Percentiles rank a stretch among this genome's conserved stretches.
These are phyloP conservation scores for Anhinga anhinga DNA, from an alignment of 2,113 vertebrate species.

Conservation along the genomic window DNA sequence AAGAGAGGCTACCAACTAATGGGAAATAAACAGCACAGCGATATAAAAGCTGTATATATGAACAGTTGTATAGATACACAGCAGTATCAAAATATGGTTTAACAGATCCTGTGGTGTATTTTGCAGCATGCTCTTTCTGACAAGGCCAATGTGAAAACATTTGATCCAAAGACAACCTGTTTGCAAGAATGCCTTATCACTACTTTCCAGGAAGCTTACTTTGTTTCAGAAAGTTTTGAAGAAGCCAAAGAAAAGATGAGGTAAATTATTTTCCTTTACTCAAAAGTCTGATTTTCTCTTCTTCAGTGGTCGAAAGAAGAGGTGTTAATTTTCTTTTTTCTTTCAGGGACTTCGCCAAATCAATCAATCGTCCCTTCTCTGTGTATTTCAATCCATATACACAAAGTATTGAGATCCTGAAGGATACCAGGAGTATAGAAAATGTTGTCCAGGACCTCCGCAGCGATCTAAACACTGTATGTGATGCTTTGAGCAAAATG, in stretches of 20 bases:
- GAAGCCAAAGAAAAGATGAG: constrained; percentile 99
- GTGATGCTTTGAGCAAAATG: constrained; percentile 96
- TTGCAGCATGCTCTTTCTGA: constrained; percentile 93
- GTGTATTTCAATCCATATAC: constrained; percentile 99
- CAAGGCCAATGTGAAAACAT: constrained; percentile 88
- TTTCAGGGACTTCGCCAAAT: constrained; percentile 94
- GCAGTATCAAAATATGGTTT: not conserved
- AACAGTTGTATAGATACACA: not conserved
- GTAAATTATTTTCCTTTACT: constrained; percentile 71
- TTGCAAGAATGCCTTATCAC: constrained; percentile 96
- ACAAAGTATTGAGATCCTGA: constrained; percentile 92
- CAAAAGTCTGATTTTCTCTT: constrained; percentile 14
- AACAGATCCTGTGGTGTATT: constrained; percentile 52
- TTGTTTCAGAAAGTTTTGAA: constrained; percentile 97
- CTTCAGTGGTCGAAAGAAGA: not conserved
- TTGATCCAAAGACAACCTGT: constrained; percentile 94
- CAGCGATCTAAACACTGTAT: constrained; percentile 93
- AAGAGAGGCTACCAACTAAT: not conserved
- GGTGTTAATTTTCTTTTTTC: constrained; percentile 39
- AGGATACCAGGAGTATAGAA: constrained; percentile 93
- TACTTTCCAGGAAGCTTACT: constrained; percentile 95
- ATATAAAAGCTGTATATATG: not conserved
- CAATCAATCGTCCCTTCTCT: constrained; percentile 92
- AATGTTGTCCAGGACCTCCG: constrained; percentile 94
- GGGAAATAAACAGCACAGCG: not conserved